These are phyloP conservation scores for Chaenocephalus aceratus DNA, from an alignment of 2,113 vertebrate species.

Conservation along the genomic window DNA sequence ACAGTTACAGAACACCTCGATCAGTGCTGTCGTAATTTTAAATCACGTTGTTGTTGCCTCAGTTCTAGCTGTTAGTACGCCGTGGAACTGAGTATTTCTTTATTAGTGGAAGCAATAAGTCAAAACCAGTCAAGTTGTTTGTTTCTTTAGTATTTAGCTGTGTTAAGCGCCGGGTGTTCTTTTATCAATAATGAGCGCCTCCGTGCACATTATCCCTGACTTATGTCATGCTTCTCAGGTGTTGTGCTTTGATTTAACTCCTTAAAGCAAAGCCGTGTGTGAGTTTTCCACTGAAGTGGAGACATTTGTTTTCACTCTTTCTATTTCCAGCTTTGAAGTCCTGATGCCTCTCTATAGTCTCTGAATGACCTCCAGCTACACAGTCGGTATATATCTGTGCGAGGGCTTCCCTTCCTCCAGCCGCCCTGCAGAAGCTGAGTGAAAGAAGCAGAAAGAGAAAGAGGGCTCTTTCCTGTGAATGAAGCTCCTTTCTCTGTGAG, in stretches of 20 bases:
- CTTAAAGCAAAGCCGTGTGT: background rate
- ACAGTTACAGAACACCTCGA: no score
- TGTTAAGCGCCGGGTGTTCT: no score
- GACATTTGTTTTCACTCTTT: conserved; percentile 62
- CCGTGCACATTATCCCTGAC: no score
- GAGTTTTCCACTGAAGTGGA: conserved; percentile 32
- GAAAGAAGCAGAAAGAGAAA: conserved; percentile 61
- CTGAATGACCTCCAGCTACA: conserved; percentile 82
- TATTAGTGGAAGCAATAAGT: no score
- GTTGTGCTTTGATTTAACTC: background rate
- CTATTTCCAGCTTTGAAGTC: conserved; percentile 84
- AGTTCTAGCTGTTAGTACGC: no score
- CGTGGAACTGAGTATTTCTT: no score
- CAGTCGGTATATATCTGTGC: conserved; percentile 70
- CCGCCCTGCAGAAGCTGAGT: conserved; percentile 47
- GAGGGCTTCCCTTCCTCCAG: conserved; percentile 71
- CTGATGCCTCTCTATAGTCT: conserved; percentile 84
- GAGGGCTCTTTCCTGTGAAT: conserved; percentile 86
- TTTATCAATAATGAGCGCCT: no score
- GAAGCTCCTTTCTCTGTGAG: conserved; percentile 85
- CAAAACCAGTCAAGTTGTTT: no score
- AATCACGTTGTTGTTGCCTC: no score
- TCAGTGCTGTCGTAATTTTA: no score
- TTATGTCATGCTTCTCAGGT: background rate
- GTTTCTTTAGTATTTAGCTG: no score